Evolutionary conservation across 2,888 invertebrate genomes (phyloP).

Genomic region (Calameuta idolon): DNA sequence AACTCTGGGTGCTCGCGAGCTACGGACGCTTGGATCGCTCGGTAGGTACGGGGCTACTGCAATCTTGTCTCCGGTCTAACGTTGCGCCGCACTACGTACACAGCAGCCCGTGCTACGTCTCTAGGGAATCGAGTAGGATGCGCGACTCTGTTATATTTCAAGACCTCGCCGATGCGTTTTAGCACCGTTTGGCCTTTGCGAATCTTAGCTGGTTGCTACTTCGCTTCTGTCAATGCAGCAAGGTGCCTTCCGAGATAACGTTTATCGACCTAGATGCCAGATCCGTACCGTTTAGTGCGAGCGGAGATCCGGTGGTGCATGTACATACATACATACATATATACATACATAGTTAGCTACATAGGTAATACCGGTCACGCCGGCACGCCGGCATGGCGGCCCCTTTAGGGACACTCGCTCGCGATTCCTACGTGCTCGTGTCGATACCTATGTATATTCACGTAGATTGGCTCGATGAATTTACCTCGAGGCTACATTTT

Average conservation of each 20-base stretch:
- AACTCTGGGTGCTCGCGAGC: slow-evolving; percentile 1
- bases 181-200: neutral
- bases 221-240: neutral
- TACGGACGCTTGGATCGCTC: neutral
- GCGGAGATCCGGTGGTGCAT: neutral
- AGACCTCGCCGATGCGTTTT: neutral
- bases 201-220: neutral
- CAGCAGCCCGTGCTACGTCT: neutral
- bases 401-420: neutral
- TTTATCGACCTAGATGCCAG: neutral
- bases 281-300: neutral
- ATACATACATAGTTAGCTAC: neutral
- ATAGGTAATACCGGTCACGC: neutral
- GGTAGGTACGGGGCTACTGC: neutral
- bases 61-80: neutral
- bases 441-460: neutral
- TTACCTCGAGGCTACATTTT: slow-evolving; percentile 44
- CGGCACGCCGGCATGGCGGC: neutral
- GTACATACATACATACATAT: neutral
- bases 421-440: neutral
- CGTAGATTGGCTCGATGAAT: slow-evolving; percentile 39
- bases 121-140: neutral
- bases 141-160: neutral
- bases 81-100: neutral
- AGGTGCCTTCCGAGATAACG: neutral